Evolutionary conservation across 2,113 vertebrate genomes (phyloP).

Genomic region (Chunga burmeisteri): DNA sequence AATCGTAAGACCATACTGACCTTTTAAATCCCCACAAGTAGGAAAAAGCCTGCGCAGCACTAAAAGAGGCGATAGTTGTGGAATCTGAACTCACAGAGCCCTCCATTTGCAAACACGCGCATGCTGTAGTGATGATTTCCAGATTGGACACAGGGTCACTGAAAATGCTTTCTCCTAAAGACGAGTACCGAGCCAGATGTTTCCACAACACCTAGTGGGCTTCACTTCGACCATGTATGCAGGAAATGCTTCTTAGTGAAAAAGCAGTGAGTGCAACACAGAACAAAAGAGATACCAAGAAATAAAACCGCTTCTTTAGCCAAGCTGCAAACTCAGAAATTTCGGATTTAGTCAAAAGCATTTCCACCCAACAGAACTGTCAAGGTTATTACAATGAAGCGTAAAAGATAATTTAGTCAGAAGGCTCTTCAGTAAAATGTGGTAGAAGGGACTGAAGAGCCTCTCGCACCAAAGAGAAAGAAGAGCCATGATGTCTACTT

Average conservation of each 20-base stretch:
- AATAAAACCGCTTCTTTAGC: not conserved
- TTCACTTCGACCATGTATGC: not conserved
- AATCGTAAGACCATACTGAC: not conserved
- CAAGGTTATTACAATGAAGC: not conserved
- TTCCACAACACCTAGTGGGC: not conserved
- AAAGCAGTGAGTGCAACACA: rapidly evolving
- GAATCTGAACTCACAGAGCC: not conserved
- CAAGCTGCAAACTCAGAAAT: not conserved
- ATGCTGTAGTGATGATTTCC: not conserved
- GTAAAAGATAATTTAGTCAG: not conserved
- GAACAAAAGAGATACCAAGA: not conserved
- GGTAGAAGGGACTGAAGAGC: not conserved
- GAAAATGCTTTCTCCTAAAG: not conserved
- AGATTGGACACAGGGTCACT: not conserved
- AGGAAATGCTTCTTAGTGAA: not conserved
- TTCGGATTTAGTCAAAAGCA: not conserved
- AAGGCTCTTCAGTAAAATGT: not conserved
- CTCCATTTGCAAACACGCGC: not conserved
- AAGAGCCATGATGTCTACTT: not conserved
- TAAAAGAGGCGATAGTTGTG: not conserved
- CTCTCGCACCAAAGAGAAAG: not conserved
- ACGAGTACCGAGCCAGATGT: not conserved
- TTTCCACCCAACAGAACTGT: not conserved
- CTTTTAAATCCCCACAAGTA: not conserved
- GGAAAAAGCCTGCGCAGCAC: not conserved